phyloP scores from a whole-genome alignment of 2,888 invertebrate species.

The Sthenelais limicola region DNA sequence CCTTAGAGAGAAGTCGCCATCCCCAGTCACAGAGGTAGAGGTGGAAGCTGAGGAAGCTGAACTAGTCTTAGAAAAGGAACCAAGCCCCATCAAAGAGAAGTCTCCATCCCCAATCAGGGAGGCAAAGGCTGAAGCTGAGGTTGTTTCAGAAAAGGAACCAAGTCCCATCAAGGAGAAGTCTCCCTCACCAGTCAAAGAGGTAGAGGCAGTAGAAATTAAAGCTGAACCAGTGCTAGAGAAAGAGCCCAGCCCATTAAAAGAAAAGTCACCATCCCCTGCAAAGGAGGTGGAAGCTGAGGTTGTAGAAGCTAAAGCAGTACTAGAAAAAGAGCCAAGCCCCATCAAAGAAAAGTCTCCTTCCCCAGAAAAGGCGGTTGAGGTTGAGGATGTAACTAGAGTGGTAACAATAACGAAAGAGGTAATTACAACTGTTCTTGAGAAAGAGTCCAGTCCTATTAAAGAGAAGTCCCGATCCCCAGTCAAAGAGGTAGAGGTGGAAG shows the following conservation, averaged over 20 bases:
- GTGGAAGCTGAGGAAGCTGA: neutral
- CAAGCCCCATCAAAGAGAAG: constrained; percentile 26
- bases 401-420: too few relatives aligned
- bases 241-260: constrained; percentile 6
- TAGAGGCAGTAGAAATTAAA: neutral
- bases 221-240: constrained; percentile 3
- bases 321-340: constrained; percentile 5
- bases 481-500: constrained; percentile 1
- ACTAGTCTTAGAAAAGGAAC: constrained; percentile 10
- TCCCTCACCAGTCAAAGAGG: neutral
- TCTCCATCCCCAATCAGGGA: constrained; percentile 12
- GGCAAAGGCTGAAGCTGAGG: constrained; percentile 11
- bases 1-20: constrained; percentile 10
- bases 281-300: constrained; percentile 70
- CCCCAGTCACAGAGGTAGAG: constrained; percentile 19
- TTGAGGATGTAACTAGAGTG: constrained; percentile 19
- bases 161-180: neutral
- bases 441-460: neutral
- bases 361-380: neutral
- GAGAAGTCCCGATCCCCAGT: neutral
- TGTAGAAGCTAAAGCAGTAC: neutral
- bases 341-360: constrained; percentile 14
- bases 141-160: neutral
- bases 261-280: neutral
- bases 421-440: neutral